Conservation (phyloP, 2,113 vertebrate species). For the Erythrocercus mccallii region DNA sequence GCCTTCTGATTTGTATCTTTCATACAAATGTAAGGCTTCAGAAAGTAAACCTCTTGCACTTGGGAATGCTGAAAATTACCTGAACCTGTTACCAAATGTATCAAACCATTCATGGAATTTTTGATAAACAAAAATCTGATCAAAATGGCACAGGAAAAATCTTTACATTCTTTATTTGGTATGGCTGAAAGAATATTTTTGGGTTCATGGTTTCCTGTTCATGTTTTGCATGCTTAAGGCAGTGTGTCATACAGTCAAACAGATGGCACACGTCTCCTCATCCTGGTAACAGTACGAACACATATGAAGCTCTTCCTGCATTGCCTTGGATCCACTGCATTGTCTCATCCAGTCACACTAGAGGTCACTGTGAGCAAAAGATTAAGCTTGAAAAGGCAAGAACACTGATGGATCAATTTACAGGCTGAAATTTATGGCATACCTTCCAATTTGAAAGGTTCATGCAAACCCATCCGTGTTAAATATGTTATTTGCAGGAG, state of each 20-base stretch:
- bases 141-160: neutral
- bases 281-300: neutral
- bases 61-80: neutral
- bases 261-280: neutral
- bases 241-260: neutral
- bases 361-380: constrained; percentile 47
- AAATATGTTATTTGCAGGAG: neutral
- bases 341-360: neutral
- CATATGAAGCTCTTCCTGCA: fast-evolving
- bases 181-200: neutral
- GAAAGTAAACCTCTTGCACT: neutral
- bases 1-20: neutral
- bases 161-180: neutral
- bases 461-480: neutral
- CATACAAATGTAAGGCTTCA: neutral
- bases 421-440: fast-evolving
- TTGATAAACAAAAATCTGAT: neutral
- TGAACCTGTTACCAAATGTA: neutral
- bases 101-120: neutral
- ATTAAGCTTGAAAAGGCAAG: neutral
- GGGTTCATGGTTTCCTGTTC: neutral
- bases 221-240: neutral
- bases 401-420: neutral
- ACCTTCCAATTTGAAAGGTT: neutral
- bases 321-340: neutral